phyloP scores from a whole-genome alignment of 1,140 invertebrate genomes.

The Zaprionus gabonicus region DNA sequence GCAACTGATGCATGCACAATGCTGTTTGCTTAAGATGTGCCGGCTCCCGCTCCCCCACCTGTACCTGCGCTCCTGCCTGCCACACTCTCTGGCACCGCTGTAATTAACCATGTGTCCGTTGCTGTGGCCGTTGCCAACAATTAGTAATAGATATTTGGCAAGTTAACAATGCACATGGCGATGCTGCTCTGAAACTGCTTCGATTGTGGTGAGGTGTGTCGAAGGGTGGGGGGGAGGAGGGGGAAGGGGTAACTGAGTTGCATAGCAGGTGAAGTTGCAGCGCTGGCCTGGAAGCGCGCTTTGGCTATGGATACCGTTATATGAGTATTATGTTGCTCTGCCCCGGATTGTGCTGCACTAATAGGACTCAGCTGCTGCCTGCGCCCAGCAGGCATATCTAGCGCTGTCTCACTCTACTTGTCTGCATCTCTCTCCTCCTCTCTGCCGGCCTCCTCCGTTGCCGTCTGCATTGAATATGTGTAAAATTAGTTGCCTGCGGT shows the following conservation, averaged over 20 bases:
- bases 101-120: constrained; percentile 53
- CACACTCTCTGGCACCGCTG: constrained; percentile 3
- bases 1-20: constrained; percentile 16
- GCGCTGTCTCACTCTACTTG: background rate
- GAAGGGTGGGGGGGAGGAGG: background rate
- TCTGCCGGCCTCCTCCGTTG: constrained; percentile 2
- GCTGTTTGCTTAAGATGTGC: constrained; percentile 3
- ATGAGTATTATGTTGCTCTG: constrained; percentile 34
- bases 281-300: constrained; percentile 23
- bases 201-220: background rate
- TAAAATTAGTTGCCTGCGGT: constrained; percentile 70
- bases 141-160: constrained; percentile 57
- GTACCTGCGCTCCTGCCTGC: background rate
- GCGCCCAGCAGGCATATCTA: constrained; percentile 1
- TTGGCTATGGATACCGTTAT: constrained; percentile 37
- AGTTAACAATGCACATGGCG: constrained; percentile 48
- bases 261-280: constrained; percentile 11
- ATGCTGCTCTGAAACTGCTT: background rate
- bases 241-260: background rate
- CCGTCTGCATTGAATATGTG: constrained; percentile 56
- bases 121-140: constrained; percentile 44
- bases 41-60: background rate
- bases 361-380: constrained; percentile 13
- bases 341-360: constrained; percentile 18
- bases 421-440: background rate